phyloP scores from a whole-genome alignment of 2,797 vertebrate species.

The Lindbergichthys nudifrons region DNA sequence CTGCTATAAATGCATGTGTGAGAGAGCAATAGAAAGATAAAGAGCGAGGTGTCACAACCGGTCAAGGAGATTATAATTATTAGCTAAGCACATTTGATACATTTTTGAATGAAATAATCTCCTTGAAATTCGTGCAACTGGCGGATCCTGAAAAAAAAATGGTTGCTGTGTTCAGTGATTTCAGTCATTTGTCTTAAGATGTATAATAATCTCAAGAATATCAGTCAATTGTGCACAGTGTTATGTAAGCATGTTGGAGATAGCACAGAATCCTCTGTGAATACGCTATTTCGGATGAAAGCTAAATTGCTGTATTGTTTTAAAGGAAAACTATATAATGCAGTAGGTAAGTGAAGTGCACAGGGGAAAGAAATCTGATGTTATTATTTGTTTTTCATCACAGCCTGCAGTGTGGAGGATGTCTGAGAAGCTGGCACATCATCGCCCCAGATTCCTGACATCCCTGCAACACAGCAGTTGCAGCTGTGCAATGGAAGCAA shows the following conservation, averaged over 20 bases:
- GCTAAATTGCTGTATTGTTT: conserved; percentile 7
- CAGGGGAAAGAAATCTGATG: neutral
- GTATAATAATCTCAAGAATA: conserved; percentile 36
- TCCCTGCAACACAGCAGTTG: conserved; percentile 16
- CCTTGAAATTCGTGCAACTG: conserved; percentile 11
- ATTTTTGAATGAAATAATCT: conserved; percentile 12
- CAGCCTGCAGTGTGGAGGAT: conserved; percentile 28
- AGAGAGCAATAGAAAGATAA: conserved; percentile 14
- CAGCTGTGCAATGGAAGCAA: conserved; percentile 7
- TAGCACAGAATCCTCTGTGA: conserved; percentile 19
- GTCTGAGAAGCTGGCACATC: conserved; percentile 26
- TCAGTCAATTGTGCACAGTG: conserved; percentile 25
- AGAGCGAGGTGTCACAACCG: conserved; percentile 26
- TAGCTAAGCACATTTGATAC: neutral
- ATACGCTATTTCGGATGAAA: conserved; percentile 22
- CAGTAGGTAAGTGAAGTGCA: conserved; percentile 2
- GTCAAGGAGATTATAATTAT: conserved; percentile 40
- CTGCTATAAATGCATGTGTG: conserved; percentile 30
- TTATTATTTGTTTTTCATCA: conserved; percentile 26
- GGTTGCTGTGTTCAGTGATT: conserved; percentile 23
- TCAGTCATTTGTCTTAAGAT: conserved; percentile 37
- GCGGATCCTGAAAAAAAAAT: conserved; percentile 14
- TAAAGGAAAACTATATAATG: conserved; percentile 25
- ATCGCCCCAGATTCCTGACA: conserved; percentile 42
- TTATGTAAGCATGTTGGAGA: conserved; percentile 37